A percentile compares a stretch with the other conserved stretches of the same genome.
Conservation (phyloP, 2,888 invertebrate species). For the Pyralis farinalis region DNA sequence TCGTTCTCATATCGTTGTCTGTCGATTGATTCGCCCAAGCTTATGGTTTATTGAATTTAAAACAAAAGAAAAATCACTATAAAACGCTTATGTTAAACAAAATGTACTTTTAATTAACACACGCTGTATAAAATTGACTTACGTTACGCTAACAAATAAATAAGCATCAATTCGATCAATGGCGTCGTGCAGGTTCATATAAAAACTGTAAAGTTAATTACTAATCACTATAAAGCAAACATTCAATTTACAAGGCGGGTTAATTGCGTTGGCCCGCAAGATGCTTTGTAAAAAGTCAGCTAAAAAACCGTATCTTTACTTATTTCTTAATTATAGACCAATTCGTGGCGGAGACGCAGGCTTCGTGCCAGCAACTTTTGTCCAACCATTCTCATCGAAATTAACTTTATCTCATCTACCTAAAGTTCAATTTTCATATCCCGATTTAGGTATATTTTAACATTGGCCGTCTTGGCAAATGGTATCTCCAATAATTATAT, state of each 20-base stretch:
- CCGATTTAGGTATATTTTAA: conserved; percentile 30
- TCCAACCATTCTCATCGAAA: conserved; percentile 22
- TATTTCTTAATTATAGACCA: conserved; percentile 81
- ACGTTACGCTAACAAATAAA: conserved; percentile 53
- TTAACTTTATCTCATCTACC: conserved; percentile 27
- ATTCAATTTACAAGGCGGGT: conserved; percentile 80
- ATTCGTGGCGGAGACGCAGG: conserved; percentile 71
- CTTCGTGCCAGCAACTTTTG: conserved; percentile 56
- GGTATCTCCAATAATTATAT: conserved; percentile 75
- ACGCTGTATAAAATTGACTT: conserved; percentile 51
- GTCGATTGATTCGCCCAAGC: conserved; percentile 1
- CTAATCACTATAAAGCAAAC: conserved; percentile 80
- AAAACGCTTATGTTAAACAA: conserved; percentile 7
- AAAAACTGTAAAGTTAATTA: conserved; percentile 74
- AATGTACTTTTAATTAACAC: conserved; percentile 48
- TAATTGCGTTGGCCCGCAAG: conserved; percentile 73
- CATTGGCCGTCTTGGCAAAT: conserved; percentile 60
- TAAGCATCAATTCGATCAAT: conserved; percentile 56
- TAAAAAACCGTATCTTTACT: conserved; percentile 78
- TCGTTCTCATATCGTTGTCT: conserved; percentile 5
- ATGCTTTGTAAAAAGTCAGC: conserved; percentile 73
- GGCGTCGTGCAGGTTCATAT: conserved; percentile 52
- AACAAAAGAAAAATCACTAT: conserved; percentile 3
- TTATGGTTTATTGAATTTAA: conserved; percentile 14
- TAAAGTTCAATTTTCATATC: conserved; percentile 36